Percentiles rank a stretch among this genome's conserved stretches.
Evolutionary conservation across 2,113 vertebrate species (phyloP).

Genomic region (Alethe diademata): DNA sequence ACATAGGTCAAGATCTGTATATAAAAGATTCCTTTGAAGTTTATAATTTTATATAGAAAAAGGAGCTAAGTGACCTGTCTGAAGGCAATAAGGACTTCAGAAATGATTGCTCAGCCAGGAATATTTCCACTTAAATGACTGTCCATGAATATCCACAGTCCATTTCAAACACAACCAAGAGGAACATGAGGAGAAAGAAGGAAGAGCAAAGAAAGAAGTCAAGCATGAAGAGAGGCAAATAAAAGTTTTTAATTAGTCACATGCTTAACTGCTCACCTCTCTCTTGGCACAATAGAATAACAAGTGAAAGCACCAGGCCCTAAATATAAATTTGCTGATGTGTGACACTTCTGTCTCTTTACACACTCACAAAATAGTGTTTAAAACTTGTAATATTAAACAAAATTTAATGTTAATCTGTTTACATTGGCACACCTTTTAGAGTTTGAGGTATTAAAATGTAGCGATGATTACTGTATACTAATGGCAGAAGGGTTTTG

Average conservation of each 20-base stretch:
- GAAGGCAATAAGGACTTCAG: not conserved
- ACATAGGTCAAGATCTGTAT: not conserved
- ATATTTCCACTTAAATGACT: not conserved
- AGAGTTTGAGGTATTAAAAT: not conserved
- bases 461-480: not conserved
- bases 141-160: not conserved
- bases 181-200: not conserved
- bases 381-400: not conserved
- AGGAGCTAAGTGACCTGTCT: not conserved
- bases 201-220: not conserved
- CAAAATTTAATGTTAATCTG: not conserved
- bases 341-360: not conserved
- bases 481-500: not conserved
- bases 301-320: not conserved
- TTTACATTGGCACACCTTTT: not conserved
- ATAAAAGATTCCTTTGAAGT: not conserved
- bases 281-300: not conserved
- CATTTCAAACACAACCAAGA: not conserved
- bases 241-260: slow-evolving; percentile 28
- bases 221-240: not conserved
- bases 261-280: not conserved
- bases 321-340: not conserved
- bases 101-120: not conserved
- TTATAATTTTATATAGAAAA: not conserved
- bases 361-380: not conserved